A percentile compares a stretch with the other conserved stretches of the same genome.
Evolutionary conservation across 2,113 vertebrate species (phyloP).

Genomic region (Gambusia holbrooki): DNA sequence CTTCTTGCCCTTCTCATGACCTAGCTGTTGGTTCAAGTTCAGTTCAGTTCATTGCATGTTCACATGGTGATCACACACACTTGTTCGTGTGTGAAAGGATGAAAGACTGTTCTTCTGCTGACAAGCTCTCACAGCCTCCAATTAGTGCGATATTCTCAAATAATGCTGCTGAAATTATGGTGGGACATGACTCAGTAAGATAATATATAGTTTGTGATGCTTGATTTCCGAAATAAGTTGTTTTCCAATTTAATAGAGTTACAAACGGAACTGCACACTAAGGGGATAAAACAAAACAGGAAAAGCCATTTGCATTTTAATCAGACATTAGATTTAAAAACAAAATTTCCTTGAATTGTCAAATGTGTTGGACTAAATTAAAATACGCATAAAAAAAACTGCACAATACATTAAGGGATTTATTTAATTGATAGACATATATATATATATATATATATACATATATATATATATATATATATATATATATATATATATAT

Average conservation of each 20-base stretch:
- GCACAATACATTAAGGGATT: not conserved
- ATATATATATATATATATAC: not conserved
- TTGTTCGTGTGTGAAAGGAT: not conserved
- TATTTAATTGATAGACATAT: not conserved
- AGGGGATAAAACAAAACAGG: not conserved
- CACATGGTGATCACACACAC: not conserved
- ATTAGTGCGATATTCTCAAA: not conserved
- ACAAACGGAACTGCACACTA: not conserved
- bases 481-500: too few species aligned
- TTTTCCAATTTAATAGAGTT: not conserved
- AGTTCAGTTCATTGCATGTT: conserved; percentile 65
- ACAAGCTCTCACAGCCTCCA: not conserved
- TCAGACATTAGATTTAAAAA: not conserved
- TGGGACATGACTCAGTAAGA: not conserved
- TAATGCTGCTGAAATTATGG: not conserved
- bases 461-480: too few species aligned
- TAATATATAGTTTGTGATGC: not conserved
- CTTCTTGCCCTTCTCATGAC: conserved; percentile 44
- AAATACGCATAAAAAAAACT: not conserved
- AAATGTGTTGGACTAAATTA: not conserved
- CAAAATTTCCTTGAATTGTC: not conserved
- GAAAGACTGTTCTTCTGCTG: not conserved
- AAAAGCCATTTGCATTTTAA: not conserved
- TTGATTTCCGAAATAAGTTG: not conserved
- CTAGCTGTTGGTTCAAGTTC: conserved; percentile 66